Evolutionary conservation across 2,888 invertebrate species (phyloP).

Genomic region (Philereme vetulata): DNA sequence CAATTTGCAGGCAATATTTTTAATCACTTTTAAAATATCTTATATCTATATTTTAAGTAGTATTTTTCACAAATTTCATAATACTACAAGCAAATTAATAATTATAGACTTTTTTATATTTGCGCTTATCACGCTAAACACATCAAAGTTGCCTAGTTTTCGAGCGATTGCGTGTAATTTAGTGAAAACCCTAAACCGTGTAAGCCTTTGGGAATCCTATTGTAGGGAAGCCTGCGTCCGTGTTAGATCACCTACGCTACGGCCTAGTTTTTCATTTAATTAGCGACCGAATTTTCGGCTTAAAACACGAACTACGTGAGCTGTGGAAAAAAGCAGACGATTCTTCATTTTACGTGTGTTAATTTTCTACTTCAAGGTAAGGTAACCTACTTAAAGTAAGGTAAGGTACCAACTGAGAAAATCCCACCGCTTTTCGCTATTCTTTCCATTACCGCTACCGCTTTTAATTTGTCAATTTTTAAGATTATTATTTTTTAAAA

Average conservation of each 20-base stretch:
- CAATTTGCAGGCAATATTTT: too few species aligned
- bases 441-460: not conserved
- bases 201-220: constrained; percentile 39
- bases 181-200: constrained; percentile 34
- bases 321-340: not conserved
- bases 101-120: not conserved
- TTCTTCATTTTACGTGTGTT: not conserved
- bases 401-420: not conserved
- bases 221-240: constrained; percentile 33
- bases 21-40: too few species aligned
- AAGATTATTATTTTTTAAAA: too few species aligned
- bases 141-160: constrained; percentile 13
- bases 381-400: not conserved
- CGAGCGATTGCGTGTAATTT: constrained; percentile 19
- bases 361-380: not conserved
- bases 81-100: too few species aligned
- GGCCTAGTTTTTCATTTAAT: constrained; percentile 38
- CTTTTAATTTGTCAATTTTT: not conserved
- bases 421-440: not conserved
- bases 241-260: constrained; percentile 24
- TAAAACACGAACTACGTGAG: constrained; percentile 6
- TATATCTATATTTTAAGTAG: too few species aligned
- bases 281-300: constrained; percentile 25
- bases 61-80: too few species aligned
- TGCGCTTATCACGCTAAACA: not conserved